Percentiles rank a stretch among this genome's conserved stretches.
Conservation (phyloP, 2,797 vertebrate genomes). For the Cygnus olor region DNA sequence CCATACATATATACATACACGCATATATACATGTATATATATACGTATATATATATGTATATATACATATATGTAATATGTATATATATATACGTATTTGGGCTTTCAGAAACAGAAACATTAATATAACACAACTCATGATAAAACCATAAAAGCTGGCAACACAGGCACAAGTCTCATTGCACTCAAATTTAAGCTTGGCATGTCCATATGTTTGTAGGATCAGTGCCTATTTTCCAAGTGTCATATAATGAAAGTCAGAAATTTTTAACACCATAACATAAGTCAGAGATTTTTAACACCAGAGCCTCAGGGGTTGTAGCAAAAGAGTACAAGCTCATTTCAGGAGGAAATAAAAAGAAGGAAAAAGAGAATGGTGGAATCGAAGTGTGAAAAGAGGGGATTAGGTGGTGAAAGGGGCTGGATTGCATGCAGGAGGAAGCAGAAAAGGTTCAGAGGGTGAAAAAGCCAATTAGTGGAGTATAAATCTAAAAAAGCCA, state of each 20-base stretch:
- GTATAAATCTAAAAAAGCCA: slow-evolving; percentile 56
- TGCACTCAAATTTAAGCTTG: background rate
- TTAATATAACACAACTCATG: background rate
- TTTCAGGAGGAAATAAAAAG: slow-evolving; percentile 39
- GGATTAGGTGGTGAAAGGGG: slow-evolving; percentile 45
- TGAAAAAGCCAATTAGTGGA: slow-evolving; percentile 53
- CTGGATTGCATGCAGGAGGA: background rate
- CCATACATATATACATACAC: background rate
- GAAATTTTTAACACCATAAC: slow-evolving; percentile 36
- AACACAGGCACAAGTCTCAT: background rate
- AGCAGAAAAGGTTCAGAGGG: slow-evolving; percentile 35
- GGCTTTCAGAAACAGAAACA: background rate
- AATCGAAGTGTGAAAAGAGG: slow-evolving; percentile 47
- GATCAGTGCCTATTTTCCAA: slow-evolving; percentile 37
- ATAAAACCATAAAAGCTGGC: background rate
- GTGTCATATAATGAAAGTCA: slow-evolving; percentile 49
- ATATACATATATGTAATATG: background rate
- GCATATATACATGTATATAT: background rate
- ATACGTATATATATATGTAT: background rate
- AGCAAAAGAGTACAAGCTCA: background rate
- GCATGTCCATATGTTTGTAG: background rate
- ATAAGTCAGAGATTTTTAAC: slow-evolving; percentile 42
- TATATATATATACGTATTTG: background rate
- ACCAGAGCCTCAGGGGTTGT: background rate
- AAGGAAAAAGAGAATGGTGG: slow-evolving; percentile 25